These are phyloP conservation scores for Gymnocephalus cernua DNA, from an alignment of 2,113 vertebrate species.

Conservation along the genomic window DNA sequence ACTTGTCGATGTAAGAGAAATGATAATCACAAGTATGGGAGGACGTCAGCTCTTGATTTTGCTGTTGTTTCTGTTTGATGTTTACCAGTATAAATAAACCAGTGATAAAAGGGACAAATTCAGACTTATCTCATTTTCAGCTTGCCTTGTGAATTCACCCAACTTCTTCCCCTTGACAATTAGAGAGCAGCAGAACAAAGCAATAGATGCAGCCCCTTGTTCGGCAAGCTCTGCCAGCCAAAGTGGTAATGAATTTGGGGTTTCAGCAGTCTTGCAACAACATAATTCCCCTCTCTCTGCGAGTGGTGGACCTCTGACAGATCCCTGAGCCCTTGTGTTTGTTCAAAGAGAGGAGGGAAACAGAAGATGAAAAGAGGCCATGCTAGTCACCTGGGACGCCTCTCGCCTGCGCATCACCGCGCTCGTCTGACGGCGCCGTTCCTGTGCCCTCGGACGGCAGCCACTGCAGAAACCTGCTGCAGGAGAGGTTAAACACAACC, in stretches of 20 bases:
- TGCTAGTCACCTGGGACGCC: slow-evolving; percentile 70
- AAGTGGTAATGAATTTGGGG: slow-evolving; percentile 43
- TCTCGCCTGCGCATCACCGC: slow-evolving; percentile 46
- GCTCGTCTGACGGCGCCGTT: slow-evolving; percentile 39
- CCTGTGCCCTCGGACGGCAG: slow-evolving; percentile 54
- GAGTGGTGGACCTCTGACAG: slow-evolving; percentile 68
- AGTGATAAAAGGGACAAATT: slow-evolving; percentile 71
- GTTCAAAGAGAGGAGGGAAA: slow-evolving; percentile 75
- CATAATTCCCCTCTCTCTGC: slow-evolving; percentile 41
- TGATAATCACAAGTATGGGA: slow-evolving; percentile 63
- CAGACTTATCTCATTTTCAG: slow-evolving; percentile 57
- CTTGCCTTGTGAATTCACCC: slow-evolving; percentile 16
- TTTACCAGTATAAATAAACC: slow-evolving; percentile 85
- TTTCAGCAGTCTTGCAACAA: slow-evolving; percentile 50
- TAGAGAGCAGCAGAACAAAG: slow-evolving; percentile 15
- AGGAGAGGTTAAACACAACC: slow-evolving; percentile 62
- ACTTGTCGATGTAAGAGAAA: slow-evolving; percentile 74
- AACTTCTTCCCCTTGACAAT: slow-evolving; percentile 5
- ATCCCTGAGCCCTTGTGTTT: slow-evolving; percentile 66
- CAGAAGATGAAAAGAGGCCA: slow-evolving; percentile 79
- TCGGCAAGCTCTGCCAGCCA: slow-evolving; percentile 9
- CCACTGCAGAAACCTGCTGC: slow-evolving; percentile 60
- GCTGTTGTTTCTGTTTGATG: slow-evolving; percentile 86
- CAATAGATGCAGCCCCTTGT: slow-evolving; percentile 20
- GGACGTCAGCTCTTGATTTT: slow-evolving; percentile 81